Evolutionary conservation across 1,140 invertebrate species (phyloP), one percentile per base, ranked within the genome.

Genomic region (Leguminivora glycinivorella): DNA sequence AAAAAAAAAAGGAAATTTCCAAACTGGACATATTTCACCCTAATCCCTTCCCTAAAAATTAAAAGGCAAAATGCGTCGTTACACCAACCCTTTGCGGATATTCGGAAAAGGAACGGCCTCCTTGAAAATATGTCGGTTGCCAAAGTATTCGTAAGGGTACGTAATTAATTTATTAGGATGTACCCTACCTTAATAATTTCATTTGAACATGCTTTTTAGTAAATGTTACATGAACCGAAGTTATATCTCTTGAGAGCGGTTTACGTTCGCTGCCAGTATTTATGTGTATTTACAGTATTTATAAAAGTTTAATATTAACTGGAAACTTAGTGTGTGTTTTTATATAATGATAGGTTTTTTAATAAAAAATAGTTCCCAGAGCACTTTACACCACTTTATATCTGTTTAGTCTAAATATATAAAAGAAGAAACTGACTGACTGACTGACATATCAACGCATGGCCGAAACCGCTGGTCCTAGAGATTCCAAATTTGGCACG

Each of bases 131-230:
- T 63, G 58, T 29, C 58, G 58, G 58, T 29, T 17, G 58, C 58
- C 26, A 63, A 63, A 63, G 29, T 63, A 63, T 63, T 63, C n/a
- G 58, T 63, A 58, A 58, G 56, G 56, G 56, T 26, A 63, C 43
- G 58, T 63, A 63, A 63, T 63, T 63, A 63, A 63, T 63, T 63
- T 63, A 63, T 63, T 63, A 63, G 26, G 58, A 63, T 63, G 25
- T 63, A 63, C 58, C 58, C 58, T 31, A 31, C 58, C 58, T 63
- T 63, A 63, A 63, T 63, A 63, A 63, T 63, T 63, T 63, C 12
- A 63, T 63, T 63, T 34, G 58, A 63, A 63, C 58, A 63, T 26
- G 58, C 58, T 29, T 29, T 63, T 63, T 63, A 63, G 24, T 58
- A 63, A 63, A 63, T 63, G 25, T 31, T 63, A 52, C 19, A 63